Evolutionary conservation across 1,140 invertebrate species (phyloP).

Genomic region (Halotydeus destructor): DNA sequence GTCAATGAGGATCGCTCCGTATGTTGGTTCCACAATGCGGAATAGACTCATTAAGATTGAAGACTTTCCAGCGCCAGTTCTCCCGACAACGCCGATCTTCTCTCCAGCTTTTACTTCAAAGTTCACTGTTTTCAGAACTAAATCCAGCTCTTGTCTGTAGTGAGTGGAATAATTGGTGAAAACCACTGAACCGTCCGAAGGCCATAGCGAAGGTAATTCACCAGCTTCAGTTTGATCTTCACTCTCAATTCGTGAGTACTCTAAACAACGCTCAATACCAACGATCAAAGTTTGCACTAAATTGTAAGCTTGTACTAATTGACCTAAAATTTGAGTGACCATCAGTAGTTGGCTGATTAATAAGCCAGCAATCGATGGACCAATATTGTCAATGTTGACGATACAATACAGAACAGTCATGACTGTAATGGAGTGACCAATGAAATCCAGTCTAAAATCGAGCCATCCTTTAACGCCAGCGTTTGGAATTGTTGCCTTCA

Average conservation of each 20-base stretch:
- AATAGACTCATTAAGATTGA: constrained; percentile 12
- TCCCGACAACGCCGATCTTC: constrained; percentile 51
- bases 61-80: constrained; percentile 35
- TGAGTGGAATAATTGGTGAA: constrained; percentile 20
- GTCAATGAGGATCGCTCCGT: constrained; percentile 8
- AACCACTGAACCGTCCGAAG: constrained; percentile 19
- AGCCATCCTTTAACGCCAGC: too few species aligned
- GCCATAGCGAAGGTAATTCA: too few species aligned
- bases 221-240: too few species aligned
- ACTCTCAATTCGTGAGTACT: constrained; percentile 43
- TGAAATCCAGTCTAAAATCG: too few species aligned
- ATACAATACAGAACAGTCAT: too few species aligned
- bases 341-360: constrained; percentile 71
- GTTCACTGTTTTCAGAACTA: constrained; percentile 27
- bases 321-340: constrained; percentile 37
- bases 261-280: constrained; percentile 37
- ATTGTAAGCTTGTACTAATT: constrained; percentile 35
- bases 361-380: constrained; percentile 68
- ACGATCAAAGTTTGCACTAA: constrained; percentile 43
- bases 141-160: constrained; percentile 20
- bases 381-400: too few species aligned
- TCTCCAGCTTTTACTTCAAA: constrained; percentile 20
- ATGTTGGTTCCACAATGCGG: constrained; percentile 29
- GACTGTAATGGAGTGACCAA: too few species aligned
- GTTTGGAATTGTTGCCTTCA: too few species aligned